Evolutionary conservation across 2,888 invertebrate species (phyloP).

Genomic region (Parelbella ahira): DNA sequence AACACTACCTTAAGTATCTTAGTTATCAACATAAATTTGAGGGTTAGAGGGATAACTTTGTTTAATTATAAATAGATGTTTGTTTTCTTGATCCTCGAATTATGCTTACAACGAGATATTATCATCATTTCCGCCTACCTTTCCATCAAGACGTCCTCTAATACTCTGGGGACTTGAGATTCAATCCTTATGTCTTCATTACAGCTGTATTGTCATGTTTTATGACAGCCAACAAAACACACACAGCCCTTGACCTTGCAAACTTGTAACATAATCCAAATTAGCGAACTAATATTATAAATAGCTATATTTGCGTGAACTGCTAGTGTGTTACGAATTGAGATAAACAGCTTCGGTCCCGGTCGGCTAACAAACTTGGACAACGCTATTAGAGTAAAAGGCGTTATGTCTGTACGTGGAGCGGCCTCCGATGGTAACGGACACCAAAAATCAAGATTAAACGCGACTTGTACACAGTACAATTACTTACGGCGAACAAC

Average conservation of each 20-base stretch:
- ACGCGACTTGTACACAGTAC: slow-evolving; percentile 32
- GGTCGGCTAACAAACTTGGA: slow-evolving; percentile 19
- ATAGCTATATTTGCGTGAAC: slow-evolving; percentile 14
- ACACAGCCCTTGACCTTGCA: slow-evolving; percentile 11
- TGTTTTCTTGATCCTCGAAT: too few relatives aligned
- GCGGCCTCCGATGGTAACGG: slow-evolving; percentile 10
- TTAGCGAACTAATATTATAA: slow-evolving; percentile 9
- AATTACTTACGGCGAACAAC: slow-evolving; percentile 36
- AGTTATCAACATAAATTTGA: too few relatives aligned
- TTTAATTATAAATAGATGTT: too few relatives aligned
- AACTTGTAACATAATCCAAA: slow-evolving; percentile 6
- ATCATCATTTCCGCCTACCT: too few relatives aligned
- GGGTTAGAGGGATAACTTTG: too few relatives aligned
- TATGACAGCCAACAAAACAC: too few relatives aligned
- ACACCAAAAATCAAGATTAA: slow-evolving; percentile 27
- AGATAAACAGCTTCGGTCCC: slow-evolving; percentile 19
- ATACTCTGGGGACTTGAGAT: too few relatives aligned
- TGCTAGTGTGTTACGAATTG: slow-evolving; percentile 10
- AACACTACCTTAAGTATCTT: too few relatives aligned
- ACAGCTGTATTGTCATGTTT: too few relatives aligned
- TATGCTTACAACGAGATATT: too few relatives aligned
- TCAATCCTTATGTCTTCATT: too few relatives aligned
- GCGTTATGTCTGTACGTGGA: slow-evolving; percentile 19
- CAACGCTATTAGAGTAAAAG: slow-evolving; percentile 24
- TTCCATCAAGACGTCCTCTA: too few relatives aligned